phyloP scores from a whole-genome alignment of 2,113 vertebrate species.

The Perca schrenkii region DNA sequence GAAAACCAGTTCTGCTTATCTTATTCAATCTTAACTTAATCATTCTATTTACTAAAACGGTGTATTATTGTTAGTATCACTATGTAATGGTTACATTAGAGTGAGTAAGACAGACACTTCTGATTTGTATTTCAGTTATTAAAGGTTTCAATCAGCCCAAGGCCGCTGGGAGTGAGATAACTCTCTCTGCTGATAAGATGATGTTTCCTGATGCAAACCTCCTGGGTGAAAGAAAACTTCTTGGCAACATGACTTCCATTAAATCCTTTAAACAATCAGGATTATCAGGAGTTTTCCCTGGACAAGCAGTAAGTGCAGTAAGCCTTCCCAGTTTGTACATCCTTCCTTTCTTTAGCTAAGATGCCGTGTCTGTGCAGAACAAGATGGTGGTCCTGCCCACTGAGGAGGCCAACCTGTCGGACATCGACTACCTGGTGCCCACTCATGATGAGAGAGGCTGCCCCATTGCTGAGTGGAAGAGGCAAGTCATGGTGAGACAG shows the following conservation, averaged over 20 bases:
- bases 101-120: neutral
- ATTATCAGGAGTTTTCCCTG: slow-evolving; percentile 77
- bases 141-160: slow-evolving; percentile 67
- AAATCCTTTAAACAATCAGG: slow-evolving; percentile 79
- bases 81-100: neutral
- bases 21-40: neutral
- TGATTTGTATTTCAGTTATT: slow-evolving; percentile 69
- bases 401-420: slow-evolving; percentile 84
- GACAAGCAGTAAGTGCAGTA: slow-evolving; percentile 70
- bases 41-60: neutral
- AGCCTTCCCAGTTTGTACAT: neutral
- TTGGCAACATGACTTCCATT: slow-evolving; percentile 78
- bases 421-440: slow-evolving; percentile 93
- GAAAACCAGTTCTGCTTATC: slow-evolving; percentile 33
- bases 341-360: neutral
- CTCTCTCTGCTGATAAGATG: slow-evolving; percentile 46
- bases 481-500: slow-evolving; percentile 95
- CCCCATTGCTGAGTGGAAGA: slow-evolving; percentile 96
- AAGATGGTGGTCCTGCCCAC: slow-evolving; percentile 81
- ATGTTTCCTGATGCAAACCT: slow-evolving; percentile 45
- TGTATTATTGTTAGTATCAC: neutral
- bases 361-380: slow-evolving; percentile 61
- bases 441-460: slow-evolving; percentile 90
- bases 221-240: slow-evolving; percentile 69
- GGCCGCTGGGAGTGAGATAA: slow-evolving; percentile 22